Conservation (phyloP, 2,797 vertebrate genomes). For the Rhinatrema bivittatum region DNA sequence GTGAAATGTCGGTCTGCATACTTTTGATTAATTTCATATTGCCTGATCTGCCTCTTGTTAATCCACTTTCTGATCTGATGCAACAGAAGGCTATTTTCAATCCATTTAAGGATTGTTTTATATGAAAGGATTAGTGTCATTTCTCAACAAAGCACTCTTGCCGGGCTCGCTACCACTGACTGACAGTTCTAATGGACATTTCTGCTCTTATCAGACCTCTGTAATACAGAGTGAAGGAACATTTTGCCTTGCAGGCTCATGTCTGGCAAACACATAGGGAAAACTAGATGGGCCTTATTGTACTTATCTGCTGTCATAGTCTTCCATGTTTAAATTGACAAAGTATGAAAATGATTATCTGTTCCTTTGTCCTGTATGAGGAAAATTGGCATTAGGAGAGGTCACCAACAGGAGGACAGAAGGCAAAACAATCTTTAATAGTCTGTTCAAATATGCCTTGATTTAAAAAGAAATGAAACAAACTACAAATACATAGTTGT, state of each 20-base stretch:
- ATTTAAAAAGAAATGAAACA: too few species aligned
- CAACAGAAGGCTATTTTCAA: background rate
- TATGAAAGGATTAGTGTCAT: background rate
- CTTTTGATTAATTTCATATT: conserved; percentile 13
- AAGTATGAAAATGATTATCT: too few species aligned
- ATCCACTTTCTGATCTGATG: background rate
- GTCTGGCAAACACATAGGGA: too few species aligned
- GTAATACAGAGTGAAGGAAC: background rate
- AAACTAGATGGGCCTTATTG: too few species aligned
- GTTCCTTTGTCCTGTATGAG: too few species aligned
- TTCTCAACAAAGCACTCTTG: background rate
- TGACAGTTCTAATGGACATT: background rate
- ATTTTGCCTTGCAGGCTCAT: background rate
- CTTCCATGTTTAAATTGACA: too few species aligned
- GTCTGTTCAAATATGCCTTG: too few species aligned
- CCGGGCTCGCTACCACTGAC: background rate
- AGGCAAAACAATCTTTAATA: too few species aligned
- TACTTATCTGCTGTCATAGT: too few species aligned
- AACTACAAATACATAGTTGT: too few species aligned
- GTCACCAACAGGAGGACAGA: too few species aligned
- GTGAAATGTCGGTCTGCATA: conserved; percentile 1
- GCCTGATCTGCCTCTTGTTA: background rate
- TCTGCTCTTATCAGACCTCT: background rate
- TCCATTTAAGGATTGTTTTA: background rate
- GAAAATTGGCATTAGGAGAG: too few species aligned